Conservation (phyloP, 2,113 vertebrate genomes). For the Porphyrio hochstetteri region DNA sequence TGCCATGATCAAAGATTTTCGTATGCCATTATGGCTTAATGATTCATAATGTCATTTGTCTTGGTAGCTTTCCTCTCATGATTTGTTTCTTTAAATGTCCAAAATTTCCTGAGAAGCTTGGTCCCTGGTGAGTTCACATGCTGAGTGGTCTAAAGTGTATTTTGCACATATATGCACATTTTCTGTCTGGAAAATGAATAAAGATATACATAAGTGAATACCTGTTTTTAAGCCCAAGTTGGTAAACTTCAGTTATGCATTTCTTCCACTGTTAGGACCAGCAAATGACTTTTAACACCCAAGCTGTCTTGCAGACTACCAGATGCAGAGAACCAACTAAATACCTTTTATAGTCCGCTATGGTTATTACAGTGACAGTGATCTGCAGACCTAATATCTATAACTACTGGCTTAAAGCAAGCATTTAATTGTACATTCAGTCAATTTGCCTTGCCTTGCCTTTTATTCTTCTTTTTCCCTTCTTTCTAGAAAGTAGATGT, state of each 20-base stretch:
- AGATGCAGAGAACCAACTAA: background rate
- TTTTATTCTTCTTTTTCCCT: background rate
- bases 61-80: background rate
- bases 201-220: background rate
- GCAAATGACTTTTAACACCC: background rate
- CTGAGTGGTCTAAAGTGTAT: background rate
- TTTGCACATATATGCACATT: background rate
- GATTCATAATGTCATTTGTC: background rate
- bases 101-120: background rate
- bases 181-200: background rate
- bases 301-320: background rate
- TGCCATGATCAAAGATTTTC: background rate
- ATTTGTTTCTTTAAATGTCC: background rate
- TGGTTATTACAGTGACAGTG: background rate
- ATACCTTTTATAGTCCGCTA: background rate
- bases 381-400: background rate
- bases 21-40: background rate
- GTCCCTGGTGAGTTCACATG: background rate
- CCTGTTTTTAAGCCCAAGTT: background rate
- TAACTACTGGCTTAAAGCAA: background rate
- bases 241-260: background rate
- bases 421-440: background rate
- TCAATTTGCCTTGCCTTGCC: background rate
- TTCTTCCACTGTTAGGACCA: background rate
- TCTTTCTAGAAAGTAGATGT: background rate